phyloP scores from a whole-genome alignment of 2,113 vertebrate species.

The Alethe diademata region DNA sequence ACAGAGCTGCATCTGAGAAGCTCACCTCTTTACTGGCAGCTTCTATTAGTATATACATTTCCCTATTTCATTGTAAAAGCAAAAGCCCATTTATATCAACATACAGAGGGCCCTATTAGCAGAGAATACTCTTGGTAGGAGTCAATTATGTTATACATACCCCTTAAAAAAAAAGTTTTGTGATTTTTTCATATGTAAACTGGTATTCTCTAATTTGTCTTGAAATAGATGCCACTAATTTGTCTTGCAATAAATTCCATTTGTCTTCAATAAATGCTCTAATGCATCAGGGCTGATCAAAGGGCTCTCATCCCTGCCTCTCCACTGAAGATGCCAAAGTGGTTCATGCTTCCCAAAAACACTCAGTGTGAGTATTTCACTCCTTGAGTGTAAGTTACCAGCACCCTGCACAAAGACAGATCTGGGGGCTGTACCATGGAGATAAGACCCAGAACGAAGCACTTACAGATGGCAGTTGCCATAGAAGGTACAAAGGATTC shows the following conservation, averaged over 20 bases:
- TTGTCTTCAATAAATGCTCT: not conserved
- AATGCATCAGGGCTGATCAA: not conserved
- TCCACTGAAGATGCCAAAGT: not conserved
- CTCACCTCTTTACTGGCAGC: not conserved
- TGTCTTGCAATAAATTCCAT: not conserved
- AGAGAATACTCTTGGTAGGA: not conserved
- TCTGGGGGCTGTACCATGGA: not conserved
- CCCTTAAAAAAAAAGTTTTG: not conserved
- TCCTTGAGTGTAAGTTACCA: not conserved
- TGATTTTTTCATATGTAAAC: not conserved
- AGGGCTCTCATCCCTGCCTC: not conserved
- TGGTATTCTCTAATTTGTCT: not conserved
- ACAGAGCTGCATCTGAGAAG: not conserved
- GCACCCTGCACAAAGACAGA: not conserved
- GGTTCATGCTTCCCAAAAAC: not conserved
- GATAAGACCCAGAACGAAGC: constrained; percentile 61
- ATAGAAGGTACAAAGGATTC: constrained; percentile 45
- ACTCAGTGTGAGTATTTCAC: not conserved
- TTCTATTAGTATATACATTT: not conserved
- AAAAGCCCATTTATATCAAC: not conserved
- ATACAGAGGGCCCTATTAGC: not conserved
- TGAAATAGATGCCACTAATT: not conserved
- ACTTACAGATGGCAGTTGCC: constrained; percentile 23
- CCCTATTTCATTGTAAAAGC: not conserved
- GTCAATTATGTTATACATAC: not conserved